Evolutionary conservation across 1,140 invertebrate genomes (phyloP), one percentile per base, ranked within the genome.

Genomic region (Antheraea pernyi): DNA sequence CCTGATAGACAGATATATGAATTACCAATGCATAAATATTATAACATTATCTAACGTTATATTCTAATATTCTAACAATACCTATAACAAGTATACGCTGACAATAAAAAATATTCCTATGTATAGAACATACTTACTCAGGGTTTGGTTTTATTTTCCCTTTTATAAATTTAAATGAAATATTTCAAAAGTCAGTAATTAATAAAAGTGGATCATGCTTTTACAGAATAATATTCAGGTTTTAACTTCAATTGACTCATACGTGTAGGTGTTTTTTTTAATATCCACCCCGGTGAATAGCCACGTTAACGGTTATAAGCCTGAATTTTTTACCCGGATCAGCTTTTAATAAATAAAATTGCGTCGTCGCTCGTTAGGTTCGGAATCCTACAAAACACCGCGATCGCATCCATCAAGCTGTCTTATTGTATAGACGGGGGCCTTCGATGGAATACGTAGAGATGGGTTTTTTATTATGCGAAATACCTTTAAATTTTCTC

Each of bases 321-420:
- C 16, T 62, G 61, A 69, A 58, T 22, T 64, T 63, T 68, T 73
- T 69, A 22, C 36, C 48, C 65, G 58, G 59, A 37, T 67, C 11
- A 60, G 10, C 65, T 7, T 68, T 72, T 75, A 72, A 73, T 77
- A 75, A 74, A 76, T 72, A 72, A 77, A 77, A 77, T 79, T 68
- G 68, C 64, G 62, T 65, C 68, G 36, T 71, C 68, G 68, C 69
- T 79, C 73, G 72, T 76, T 79, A 74, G 69, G 73, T 69, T 69
- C 53, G 67, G 68, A 73, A 69, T 76, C 69, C 74, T 65, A 78
- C 76, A 82, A 82, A 79, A 82, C 75, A 78, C 78, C 77, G 74
- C 68, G 71, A 80, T 80, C 79, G 72, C 80, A 84, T 86, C 82
- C 76, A 84, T 84, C 82, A 86, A 84, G 68, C 79, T 81, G 81